phyloP scores from a whole-genome alignment of 2,888 invertebrate species.

The Cheilosia impressa region DNA sequence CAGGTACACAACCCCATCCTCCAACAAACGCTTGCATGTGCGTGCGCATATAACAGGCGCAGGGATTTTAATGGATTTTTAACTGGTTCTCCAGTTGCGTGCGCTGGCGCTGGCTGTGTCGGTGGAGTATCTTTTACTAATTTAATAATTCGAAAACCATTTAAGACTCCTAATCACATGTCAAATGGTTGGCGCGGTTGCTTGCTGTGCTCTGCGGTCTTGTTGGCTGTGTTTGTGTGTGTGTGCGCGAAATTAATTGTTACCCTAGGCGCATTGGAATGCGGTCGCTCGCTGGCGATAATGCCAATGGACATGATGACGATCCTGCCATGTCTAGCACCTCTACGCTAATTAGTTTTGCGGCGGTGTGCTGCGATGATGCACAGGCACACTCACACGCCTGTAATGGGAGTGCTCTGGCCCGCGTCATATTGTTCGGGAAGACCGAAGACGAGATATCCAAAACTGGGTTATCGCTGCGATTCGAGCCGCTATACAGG shows the following conservation, averaged over 20 bases:
- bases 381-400: neutral
- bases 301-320: slow-evolving; percentile 35
- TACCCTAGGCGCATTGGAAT: slow-evolving; percentile 61
- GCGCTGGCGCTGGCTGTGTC: slow-evolving; percentile 19
- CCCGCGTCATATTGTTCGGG: slow-evolving; percentile 18
- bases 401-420: neutral
- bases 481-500: slow-evolving; percentile 23
- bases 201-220: neutral
- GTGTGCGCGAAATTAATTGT: slow-evolving; percentile 56
- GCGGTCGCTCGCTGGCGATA: slow-evolving; percentile 56
- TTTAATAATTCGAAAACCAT: slow-evolving; percentile 84
- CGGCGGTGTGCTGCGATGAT: neutral
- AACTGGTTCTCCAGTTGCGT: slow-evolving; percentile 80
- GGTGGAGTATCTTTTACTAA: slow-evolving; percentile 80
- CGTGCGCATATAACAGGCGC: slow-evolving; percentile 31
- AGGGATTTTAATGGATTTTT: slow-evolving; percentile 81
- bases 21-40: slow-evolving; percentile 4
- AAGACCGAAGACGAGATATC: slow-evolving; percentile 3
- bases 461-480: slow-evolving; percentile 61
- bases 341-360: slow-evolving; percentile 61
- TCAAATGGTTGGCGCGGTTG: slow-evolving; percentile 68
- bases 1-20: slow-evolving; percentile 40
- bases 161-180: slow-evolving; percentile 83
- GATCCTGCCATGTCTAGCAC: slow-evolving; percentile 61
- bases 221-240: neutral